Evolutionary conservation across 2,888 invertebrate species (phyloP), one percentile per base, ranked within the genome.

Genomic region (Neoascia interrupta): DNA sequence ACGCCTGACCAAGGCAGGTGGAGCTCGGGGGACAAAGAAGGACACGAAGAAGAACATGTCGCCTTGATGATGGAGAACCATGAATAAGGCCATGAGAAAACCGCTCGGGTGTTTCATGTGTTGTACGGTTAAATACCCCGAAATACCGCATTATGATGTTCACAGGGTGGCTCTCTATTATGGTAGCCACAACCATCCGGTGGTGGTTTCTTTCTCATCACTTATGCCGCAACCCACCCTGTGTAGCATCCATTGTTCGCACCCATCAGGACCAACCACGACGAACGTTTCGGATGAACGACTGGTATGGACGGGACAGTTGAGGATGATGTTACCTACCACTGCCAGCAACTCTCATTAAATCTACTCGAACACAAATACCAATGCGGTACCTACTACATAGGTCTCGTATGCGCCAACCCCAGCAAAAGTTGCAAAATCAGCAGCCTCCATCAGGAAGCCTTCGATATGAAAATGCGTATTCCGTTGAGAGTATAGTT

Each of bases 121-220:
- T 60, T 70, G 64, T 58, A 60, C 41, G 76, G 53, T 63, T 60
- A 76, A 76, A 76, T 72, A 76, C 53, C 70, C 53, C 45, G 70
- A 72, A 58, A 76, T 72, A 76, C 76, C 76, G 64, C 76, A 76
- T 70, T 76, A 76, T 76, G 76, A 76, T 76, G 70, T 72, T 76
- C 72, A 76, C 70, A 66, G 58, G 72, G 58, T 45, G 51, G 64
- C 41, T 76, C 76, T 76, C 58, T 60, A 76, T 76, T 76, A 76
- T 70, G 53, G 60, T 53, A 31, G 21, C 69, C 70, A 72, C 64
- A 72, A 54, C 64, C 64, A 76, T 72, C 70, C 70, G 64, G 76
- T 72, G 76, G 76, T 76, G n/a, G n/a, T 76, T 72, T 58, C n/a
- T 72, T 66, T 60, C 70, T 76, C 70, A 76, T 76, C 76, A 76